Evolutionary conservation across 2,797 vertebrate species (phyloP).

Genomic region (Etheostoma nigrum): DNA sequence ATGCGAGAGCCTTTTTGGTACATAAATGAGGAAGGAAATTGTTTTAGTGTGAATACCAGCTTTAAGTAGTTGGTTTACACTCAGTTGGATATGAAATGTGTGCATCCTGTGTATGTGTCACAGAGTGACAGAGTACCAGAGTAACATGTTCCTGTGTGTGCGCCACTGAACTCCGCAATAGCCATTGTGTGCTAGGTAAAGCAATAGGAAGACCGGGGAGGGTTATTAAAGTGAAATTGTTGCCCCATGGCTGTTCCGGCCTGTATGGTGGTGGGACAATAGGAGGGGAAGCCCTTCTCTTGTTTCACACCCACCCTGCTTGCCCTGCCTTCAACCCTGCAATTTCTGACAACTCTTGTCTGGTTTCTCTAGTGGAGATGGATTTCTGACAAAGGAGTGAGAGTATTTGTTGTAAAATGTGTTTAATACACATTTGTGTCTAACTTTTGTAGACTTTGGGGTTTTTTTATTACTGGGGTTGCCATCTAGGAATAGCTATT

Average conservation of each 20-base stretch:
- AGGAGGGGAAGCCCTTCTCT: constrained; percentile 60
- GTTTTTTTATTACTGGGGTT: background rate
- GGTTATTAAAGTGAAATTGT: constrained; percentile 81
- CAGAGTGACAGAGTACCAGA: background rate
- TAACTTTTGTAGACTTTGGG: background rate
- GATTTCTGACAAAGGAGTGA: constrained; percentile 2
- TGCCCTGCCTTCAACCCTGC: constrained; percentile 31
- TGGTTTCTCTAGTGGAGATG: constrained; percentile 11
- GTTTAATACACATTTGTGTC: background rate
- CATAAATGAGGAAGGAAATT: constrained; percentile 33
- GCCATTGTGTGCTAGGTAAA: constrained; percentile 69
- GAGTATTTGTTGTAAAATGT: background rate
- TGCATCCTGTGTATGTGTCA: constrained; percentile 34
- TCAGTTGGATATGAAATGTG: constrained; percentile 31
- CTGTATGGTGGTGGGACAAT: constrained; percentile 59
- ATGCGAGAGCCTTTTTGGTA: background rate
- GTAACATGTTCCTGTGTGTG: constrained; percentile 40
- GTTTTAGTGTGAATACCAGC: constrained; percentile 18
- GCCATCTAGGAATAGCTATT: background rate
- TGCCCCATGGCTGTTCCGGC: constrained; percentile 69
- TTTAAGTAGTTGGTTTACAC: constrained; percentile 12
- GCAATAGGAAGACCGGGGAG: constrained; percentile 80
- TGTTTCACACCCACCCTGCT: constrained; percentile 62
- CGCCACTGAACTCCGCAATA: constrained; percentile 27
- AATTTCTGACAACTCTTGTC: constrained; percentile 29